These are phyloP conservation scores for Paguma larvata DNA, from an alignment of 2,797 vertebrate species.

Conservation along the genomic window DNA sequence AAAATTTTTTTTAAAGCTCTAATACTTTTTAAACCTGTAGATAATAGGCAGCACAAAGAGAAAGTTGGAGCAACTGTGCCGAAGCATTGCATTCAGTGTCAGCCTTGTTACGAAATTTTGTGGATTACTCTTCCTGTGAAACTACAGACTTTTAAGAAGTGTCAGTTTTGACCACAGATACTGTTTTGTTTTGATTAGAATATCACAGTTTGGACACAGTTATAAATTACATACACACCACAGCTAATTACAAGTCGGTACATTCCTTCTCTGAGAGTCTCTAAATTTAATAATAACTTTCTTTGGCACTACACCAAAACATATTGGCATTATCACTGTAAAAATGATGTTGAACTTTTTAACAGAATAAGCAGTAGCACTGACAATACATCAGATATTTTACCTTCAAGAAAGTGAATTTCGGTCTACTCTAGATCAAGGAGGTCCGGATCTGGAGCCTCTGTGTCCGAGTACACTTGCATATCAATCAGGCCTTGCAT, in stretches of 20 bases:
- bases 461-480: not conserved
- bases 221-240: not conserved
- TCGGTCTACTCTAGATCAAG: not conserved
- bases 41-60: not conserved
- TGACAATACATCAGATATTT: not conserved
- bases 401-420: not conserved
- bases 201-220: not conserved
- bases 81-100: not conserved
- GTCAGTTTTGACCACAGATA: not conserved
- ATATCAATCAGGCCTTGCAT: not conserved
- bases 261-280: not conserved
- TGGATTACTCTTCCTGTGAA: not conserved
- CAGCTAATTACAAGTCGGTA: not conserved
- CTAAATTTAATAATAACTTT: not conserved
- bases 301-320: slow-evolving; percentile 14
- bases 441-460: not conserved
- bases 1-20: not conserved
- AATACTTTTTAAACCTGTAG: not conserved
- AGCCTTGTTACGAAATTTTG: not conserved
- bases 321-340: slow-evolving; percentile 12
- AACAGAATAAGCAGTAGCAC: not conserved
- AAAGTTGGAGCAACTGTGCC: not conserved
- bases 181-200: slow-evolving; percentile 21
- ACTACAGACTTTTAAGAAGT: not conserved
- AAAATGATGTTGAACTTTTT: not conserved